phyloP scores from a whole-genome alignment of 2,888 invertebrate genomes.

The Euplexia lucipara region DNA sequence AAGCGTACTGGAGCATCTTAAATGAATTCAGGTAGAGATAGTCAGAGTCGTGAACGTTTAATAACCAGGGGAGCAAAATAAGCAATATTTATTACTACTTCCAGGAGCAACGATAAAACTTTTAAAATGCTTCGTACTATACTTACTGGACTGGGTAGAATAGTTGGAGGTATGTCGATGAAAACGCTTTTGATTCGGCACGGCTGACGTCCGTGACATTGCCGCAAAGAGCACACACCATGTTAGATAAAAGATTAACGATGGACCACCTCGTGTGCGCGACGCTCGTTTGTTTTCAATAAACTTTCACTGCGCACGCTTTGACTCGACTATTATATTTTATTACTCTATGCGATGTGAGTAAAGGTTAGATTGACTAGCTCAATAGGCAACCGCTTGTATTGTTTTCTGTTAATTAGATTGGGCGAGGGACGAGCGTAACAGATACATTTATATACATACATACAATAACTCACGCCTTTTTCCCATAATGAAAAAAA shows the following conservation, averaged over 20 bases:
- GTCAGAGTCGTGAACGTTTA: background rate
- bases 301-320: slow-evolving; percentile 68
- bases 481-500: too few species aligned
- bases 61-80: background rate
- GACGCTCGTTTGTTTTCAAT: slow-evolving; percentile 76
- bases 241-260: slow-evolving; percentile 84
- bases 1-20: too few species aligned
- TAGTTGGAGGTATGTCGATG: slow-evolving; percentile 71
- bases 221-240: slow-evolving; percentile 70
- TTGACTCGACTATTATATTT: slow-evolving; percentile 40
- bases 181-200: slow-evolving; percentile 72
- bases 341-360: slow-evolving; percentile 33
- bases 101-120: background rate
- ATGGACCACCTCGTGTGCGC: slow-evolving; percentile 79
- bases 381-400: slow-evolving; percentile 14
- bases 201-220: slow-evolving; percentile 78
- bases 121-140: slow-evolving; percentile 14
- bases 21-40: background rate
- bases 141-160: slow-evolving; percentile 59
- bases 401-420: slow-evolving; percentile 29
- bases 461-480: too few species aligned
- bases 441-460: background rate
- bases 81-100: background rate
- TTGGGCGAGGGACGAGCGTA: background rate
- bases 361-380: slow-evolving; percentile 10